phyloP scores from a whole-genome alignment of 64 coral and sea anemone genomes.

The Stichodactyla helianthus region DNA sequence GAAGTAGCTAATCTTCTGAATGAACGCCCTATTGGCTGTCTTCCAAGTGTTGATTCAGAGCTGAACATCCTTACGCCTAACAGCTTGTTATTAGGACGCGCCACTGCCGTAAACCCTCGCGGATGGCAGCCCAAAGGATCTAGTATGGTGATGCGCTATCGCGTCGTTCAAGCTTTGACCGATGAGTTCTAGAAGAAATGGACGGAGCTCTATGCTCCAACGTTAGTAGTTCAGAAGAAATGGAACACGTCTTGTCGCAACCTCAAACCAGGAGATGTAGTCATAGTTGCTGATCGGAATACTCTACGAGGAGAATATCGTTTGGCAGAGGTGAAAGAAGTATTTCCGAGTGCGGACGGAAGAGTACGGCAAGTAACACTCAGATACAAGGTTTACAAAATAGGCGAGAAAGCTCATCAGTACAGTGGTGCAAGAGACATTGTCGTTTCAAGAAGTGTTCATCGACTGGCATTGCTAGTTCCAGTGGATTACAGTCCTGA shows the following conservation, averaged over 20 bases:
- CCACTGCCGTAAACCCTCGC: conserved; percentile 41
- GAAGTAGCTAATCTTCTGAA: conserved; percentile 42
- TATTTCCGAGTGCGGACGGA: conserved; percentile 2
- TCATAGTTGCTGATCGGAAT: conserved; percentile 68
- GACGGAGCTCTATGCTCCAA: conserved; percentile 63
- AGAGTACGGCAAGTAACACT: background rate
- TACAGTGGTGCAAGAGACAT: conserved; percentile 11
- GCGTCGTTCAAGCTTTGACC: conserved; percentile 47
- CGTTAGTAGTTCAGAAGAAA: conserved; percentile 53
- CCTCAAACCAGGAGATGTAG: conserved; percentile 56
- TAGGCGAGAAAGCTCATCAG: background rate
- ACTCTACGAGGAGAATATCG: conserved; percentile 61
- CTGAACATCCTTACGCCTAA: conserved; percentile 63
- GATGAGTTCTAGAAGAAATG: conserved; percentile 59
- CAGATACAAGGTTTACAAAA: conserved; percentile 12
- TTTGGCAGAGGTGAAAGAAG: conserved; percentile 45
- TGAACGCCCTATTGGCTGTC: conserved; percentile 47
- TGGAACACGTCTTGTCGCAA: conserved; percentile 38
- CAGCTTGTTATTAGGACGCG: conserved; percentile 35
- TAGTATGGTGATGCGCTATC: conserved; percentile 4
- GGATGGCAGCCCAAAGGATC: conserved; percentile 50
- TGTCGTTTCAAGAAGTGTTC: background rate
- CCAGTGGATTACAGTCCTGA: conserved; percentile 2
- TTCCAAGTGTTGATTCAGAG: conserved; percentile 38
- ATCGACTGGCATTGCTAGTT: conserved; percentile 19